phyloP scores from a whole-genome alignment of 2,888 invertebrate species.

The Clistopyga incitator region DNA sequence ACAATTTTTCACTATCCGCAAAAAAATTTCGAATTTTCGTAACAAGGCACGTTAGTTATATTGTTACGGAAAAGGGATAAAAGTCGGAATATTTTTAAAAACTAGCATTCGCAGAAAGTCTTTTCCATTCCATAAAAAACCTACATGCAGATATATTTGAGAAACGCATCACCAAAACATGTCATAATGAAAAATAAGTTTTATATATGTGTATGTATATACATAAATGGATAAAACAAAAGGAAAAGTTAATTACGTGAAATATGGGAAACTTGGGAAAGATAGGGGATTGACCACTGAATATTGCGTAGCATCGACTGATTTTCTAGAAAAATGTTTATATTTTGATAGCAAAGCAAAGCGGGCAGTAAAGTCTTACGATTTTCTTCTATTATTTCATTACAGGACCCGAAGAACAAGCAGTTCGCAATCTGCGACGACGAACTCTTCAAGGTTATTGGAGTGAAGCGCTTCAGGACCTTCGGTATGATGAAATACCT shows the following conservation, averaged over 20 bases:
- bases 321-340: conserved; percentile 3
- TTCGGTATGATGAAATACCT: conserved; percentile 99
- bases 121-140: no score
- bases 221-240: no score
- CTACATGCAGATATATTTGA: no score
- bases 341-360: background rate
- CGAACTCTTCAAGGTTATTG: conserved; percentile 94
- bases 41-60: background rate
- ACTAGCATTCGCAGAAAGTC: no score
- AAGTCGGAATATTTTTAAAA: no score
- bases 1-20: conserved; percentile 1
- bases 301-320: background rate
- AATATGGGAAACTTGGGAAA: no score
- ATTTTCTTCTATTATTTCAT: conserved; percentile 64
- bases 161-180: no score
- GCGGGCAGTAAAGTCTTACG: background rate
- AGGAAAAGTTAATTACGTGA: no score
- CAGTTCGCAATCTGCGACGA: conserved; percentile 98
- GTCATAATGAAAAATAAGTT: no score
- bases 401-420: conserved; percentile 95
- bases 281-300: background rate
- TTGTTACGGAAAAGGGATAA: no score
- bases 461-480: conserved; percentile 95
- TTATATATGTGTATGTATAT: no score
- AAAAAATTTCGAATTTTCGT: conserved; percentile 12